phyloP scores from a whole-genome alignment of 1,140 invertebrate genomes.

The Phocides pigmalion region DNA sequence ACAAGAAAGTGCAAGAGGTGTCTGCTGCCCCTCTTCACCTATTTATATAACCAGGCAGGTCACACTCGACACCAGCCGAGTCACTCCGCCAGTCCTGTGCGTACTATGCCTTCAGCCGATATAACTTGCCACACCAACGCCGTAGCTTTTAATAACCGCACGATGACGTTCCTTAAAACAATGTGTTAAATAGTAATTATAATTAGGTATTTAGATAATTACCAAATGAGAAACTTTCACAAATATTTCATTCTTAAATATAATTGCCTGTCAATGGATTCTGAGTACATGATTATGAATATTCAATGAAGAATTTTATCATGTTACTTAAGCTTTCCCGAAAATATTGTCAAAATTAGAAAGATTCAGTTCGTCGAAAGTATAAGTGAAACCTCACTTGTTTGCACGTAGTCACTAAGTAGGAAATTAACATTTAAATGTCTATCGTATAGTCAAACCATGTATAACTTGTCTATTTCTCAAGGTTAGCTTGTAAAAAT shows the following conservation, averaged over 20 bases:
- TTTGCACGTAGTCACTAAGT: slow-evolving; percentile 3
- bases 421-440: slow-evolving; percentile 22
- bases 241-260: background rate
- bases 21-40: slow-evolving; percentile 79
- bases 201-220: slow-evolving; percentile 40
- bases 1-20: slow-evolving; percentile 81
- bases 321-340: background rate
- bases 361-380: slow-evolving; percentile 13
- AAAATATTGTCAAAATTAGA: background rate
- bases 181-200: slow-evolving; percentile 41
- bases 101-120: slow-evolving; percentile 55
- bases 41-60: slow-evolving; percentile 79
- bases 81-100: slow-evolving; percentile 68
- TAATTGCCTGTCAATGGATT: background rate
- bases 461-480: slow-evolving; percentile 17
- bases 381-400: slow-evolving; percentile 11
- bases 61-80: slow-evolving; percentile 56
- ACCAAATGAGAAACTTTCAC: background rate
- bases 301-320: background rate
- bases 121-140: slow-evolving; percentile 50
- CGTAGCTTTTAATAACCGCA: slow-evolving; percentile 72
- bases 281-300: background rate
- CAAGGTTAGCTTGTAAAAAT: slow-evolving; percentile 6
- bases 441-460: background rate
- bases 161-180: slow-evolving; percentile 48